A percentile compares a stretch with the other conserved stretches of the same genome.
These are phyloP conservation scores for Planiliza haematocheilus DNA, from an alignment of 2,113 vertebrate genomes.

Conservation along the genomic window DNA sequence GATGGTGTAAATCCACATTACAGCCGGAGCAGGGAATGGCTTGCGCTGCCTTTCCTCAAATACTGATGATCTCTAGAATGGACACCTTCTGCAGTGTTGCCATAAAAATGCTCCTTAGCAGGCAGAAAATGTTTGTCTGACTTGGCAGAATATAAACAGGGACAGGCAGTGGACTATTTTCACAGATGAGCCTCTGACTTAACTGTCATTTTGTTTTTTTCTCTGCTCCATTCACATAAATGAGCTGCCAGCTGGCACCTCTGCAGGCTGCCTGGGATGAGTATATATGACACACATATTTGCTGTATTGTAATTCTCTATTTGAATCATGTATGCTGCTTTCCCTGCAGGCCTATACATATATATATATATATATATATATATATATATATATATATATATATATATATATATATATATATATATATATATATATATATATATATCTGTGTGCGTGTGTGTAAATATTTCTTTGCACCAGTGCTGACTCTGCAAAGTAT, in stretches of 20 bases:
- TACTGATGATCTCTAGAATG: constrained; percentile 17
- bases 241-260: constrained; percentile 40
- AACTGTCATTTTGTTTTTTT: constrained; percentile 33
- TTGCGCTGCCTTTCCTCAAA: not conserved
- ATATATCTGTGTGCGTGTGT: no score
- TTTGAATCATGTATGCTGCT: constrained; percentile 47
- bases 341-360: not conserved
- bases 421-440: no score
- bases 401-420: no score
- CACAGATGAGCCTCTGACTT: constrained; percentile 35
- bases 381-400: no score
- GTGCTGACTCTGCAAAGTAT: constrained; percentile 55
- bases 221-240: constrained; percentile 42
- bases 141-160: constrained; percentile 37
- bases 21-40: not conserved
- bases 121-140: constrained; percentile 22
- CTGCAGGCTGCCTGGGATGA: constrained; percentile 26
- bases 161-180: constrained; percentile 34
- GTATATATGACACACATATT: constrained; percentile 27
- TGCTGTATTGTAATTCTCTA: constrained; percentile 49
- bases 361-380: no score
- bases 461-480: constrained; percentile 22
- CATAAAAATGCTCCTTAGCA: constrained; percentile 17
- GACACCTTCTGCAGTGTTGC: not conserved
- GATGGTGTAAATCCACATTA: constrained; percentile 1